phyloP scores from a whole-genome alignment of 1,140 invertebrate species.

The Lutraria rhynchaena region DNA sequence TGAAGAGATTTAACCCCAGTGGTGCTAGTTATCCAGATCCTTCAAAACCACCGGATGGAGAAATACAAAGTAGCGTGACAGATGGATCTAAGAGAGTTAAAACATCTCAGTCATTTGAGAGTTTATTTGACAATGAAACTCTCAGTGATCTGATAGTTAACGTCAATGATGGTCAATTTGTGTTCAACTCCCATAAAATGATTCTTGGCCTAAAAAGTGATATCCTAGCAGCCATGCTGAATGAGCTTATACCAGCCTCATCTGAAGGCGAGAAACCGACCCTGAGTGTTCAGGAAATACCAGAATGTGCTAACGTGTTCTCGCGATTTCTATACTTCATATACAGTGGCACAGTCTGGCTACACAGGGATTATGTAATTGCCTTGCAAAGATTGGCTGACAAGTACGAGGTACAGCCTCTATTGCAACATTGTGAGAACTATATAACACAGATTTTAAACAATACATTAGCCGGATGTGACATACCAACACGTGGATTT shows the following conservation, averaged over 20 bases:
- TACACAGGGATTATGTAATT: slow-evolving; percentile 78
- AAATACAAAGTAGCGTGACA: slow-evolving; percentile 48
- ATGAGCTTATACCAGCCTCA: slow-evolving; percentile 57
- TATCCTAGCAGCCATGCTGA: slow-evolving; percentile 72
- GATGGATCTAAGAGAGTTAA: slow-evolving; percentile 75
- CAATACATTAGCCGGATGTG: slow-evolving; percentile 63
- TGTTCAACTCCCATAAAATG: slow-evolving; percentile 78
- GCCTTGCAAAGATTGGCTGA: slow-evolving; percentile 73
- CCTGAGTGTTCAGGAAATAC: slow-evolving; percentile 69
- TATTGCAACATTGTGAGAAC: slow-evolving; percentile 75
- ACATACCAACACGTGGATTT: slow-evolving; percentile 64
- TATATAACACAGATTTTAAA: slow-evolving; percentile 76
- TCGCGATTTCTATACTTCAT: slow-evolving; percentile 79
- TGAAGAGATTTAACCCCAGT: slow-evolving; percentile 70
- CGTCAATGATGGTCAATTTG: slow-evolving; percentile 73
- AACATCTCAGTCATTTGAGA: slow-evolving; percentile 76
- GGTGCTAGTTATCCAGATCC: slow-evolving; percentile 71
- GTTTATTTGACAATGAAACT: slow-evolving; percentile 75
- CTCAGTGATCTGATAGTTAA: slow-evolving; percentile 76
- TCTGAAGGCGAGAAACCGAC: slow-evolving; percentile 63
- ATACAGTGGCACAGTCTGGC: slow-evolving; percentile 79
- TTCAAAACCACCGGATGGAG: slow-evolving; percentile 70
- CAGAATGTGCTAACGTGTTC: slow-evolving; percentile 76
- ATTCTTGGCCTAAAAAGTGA: slow-evolving; percentile 78
- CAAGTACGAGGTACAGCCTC: slow-evolving; percentile 73